Evolutionary conservation across 2,113 vertebrate species (phyloP).

Genomic region (Oryzias woworae): DNA sequence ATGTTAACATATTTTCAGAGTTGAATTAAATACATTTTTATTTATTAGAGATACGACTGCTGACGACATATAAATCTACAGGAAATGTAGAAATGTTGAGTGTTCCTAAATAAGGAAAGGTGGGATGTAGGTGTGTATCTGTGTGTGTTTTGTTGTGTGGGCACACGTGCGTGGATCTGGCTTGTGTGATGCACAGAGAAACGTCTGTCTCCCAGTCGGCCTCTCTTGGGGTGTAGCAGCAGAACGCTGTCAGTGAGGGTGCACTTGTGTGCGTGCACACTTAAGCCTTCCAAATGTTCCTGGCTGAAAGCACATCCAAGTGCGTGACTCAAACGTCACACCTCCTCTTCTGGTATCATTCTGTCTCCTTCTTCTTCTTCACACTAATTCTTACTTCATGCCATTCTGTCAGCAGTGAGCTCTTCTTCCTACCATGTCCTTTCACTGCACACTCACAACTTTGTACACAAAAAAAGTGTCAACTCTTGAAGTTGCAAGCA

Average conservation of each 20-base stretch:
- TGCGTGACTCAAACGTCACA: conserved; percentile 74
- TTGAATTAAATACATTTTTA: too few relatives aligned
- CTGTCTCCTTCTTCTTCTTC: conserved; percentile 39
- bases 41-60: too few relatives aligned
- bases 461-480: not conserved
- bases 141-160: conserved; percentile 12
- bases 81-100: not conserved
- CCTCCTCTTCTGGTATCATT: conserved; percentile 63
- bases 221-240: conserved; percentile 40
- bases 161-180: conserved; percentile 27
- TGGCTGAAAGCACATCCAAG: conserved; percentile 56
- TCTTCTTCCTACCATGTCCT: conserved; percentile 19
- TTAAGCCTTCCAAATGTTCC: conserved; percentile 76
- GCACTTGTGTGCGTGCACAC: conserved; percentile 42
- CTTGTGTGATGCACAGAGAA: conserved; percentile 37
- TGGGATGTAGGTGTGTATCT: conserved; percentile 5
- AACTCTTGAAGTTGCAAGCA: too few relatives aligned
- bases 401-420: conserved; percentile 18
- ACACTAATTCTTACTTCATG: conserved; percentile 45
- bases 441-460: conserved; percentile 40
- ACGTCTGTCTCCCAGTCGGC: conserved; percentile 67
- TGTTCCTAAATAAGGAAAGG: conserved; percentile 11
- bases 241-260: conserved; percentile 35
- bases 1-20: too few relatives aligned
- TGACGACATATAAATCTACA: too few relatives aligned